These are phyloP conservation scores for Pseudolaguvia tuberculata DNA, from an alignment of 2,113 vertebrate species.

Conservation along the genomic window DNA sequence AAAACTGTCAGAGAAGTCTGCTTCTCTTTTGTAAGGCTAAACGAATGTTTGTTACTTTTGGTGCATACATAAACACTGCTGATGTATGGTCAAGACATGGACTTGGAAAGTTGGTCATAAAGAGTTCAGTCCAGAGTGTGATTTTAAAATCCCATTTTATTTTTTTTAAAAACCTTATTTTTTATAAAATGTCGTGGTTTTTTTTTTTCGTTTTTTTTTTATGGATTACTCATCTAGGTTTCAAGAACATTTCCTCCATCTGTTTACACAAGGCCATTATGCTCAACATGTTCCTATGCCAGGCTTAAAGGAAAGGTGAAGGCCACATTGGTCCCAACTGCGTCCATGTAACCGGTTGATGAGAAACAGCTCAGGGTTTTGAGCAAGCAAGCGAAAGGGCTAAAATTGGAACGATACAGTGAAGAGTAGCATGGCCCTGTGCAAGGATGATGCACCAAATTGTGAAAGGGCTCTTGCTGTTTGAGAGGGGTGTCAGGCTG, in stretches of 20 bases:
- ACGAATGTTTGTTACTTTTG: constrained; percentile 56
- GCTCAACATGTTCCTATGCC: constrained; percentile 2
- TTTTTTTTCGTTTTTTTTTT: constrained; percentile 8
- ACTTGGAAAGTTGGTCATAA: too few relatives aligned
- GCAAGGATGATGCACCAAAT: too few relatives aligned
- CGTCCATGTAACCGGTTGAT: constrained; percentile 46
- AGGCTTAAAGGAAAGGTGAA: constrained; percentile 29
- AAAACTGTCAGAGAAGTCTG: constrained; percentile 54
- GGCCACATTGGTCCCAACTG: constrained; percentile 42
- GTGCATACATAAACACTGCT: constrained; percentile 42
- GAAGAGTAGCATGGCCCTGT: too few relatives aligned
- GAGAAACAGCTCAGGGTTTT: constrained; percentile 52
- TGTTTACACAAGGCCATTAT: constrained; percentile 46
- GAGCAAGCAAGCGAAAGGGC: constrained; percentile 20
- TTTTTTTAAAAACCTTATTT: background rate
- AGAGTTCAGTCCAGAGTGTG: too few relatives aligned
- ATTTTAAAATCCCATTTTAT: background rate
- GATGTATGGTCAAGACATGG: background rate
- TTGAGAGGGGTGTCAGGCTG: constrained; percentile 11
- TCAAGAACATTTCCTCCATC: constrained; percentile 47
- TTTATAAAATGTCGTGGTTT: constrained; percentile 13
- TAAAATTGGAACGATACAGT: too few relatives aligned
- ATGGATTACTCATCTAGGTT: constrained; percentile 53
- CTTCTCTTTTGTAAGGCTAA: constrained; percentile 45
- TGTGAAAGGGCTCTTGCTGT: background rate